Evolutionary conservation across 2,113 vertebrate genomes (phyloP), one percentile per base, ranked within the genome.

Genomic region (Caranx melampygus): DNA sequence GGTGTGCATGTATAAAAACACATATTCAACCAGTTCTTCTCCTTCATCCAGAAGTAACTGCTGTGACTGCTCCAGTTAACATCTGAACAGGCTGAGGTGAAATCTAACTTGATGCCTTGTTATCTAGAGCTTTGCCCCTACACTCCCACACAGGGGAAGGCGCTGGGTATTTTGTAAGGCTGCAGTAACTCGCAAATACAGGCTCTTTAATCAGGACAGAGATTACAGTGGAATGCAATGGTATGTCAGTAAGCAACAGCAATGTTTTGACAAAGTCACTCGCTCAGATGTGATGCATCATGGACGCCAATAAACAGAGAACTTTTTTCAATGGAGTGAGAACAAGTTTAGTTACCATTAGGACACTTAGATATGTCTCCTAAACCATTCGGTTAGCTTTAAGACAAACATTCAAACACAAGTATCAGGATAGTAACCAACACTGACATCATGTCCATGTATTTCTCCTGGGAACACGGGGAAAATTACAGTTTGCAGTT

Each of bases 191-290:
- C 87, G 88, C 88, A 81, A 82, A 82, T 34, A 82, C 62, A 62
- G 63, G 47, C 77, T 72, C 77, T 77, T 76, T 87, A 87, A 93
- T 91, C 76, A 59, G 78, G 76, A 78, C 44, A 75, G 72, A 88
- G 87, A 94, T 88, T 83, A 87, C 73, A 81, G 67, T 55, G 88
- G 77, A 89, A 88, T 88, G 87, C 68, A 71, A 3, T 15, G 59
- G 61, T 61, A 77, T 75, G 82, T 84, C 66, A 67, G 81, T 45
- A 64, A 87, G 62, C 58, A 58, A 52, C 37, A 54, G 42, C 20
- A 37, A 35, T 63, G 61, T 40, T 67, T 52, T 35, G 44, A 51
- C 55, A 52, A 62, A 71, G 35, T 45, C 66, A 35, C 52, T 47
- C 13, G 14, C 20, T 47, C 26, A 37, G 67, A 78, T 9, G 35